Base-by-base conservation (phyloP, 2,888 invertebrate species). In the Apamea epomidion region DNA sequence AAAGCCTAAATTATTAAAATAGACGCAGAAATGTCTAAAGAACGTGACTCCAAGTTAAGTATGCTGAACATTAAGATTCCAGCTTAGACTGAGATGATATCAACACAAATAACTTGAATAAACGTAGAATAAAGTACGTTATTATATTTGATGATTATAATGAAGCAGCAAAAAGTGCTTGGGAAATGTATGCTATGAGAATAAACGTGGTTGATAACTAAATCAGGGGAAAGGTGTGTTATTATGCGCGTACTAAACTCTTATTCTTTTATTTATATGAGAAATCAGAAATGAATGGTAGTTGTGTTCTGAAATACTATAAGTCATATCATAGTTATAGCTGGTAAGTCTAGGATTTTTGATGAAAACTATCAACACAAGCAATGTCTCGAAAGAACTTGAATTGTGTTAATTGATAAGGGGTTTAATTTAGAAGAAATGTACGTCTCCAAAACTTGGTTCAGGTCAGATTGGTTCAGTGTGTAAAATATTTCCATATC, bases 11-110 rank as follows among this genome's bases (percentile, higher is more conserved):
- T 83, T 75, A 84, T 86, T 81, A 84, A 86, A 83, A 87, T 87
- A 76, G 85, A 82, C 73, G 69, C 78, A 86, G 81, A 81, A 78
- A 87, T 71, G 76, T 78, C 76, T 81, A 25, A 83, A 84, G 83
- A 87, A 90, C 90, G 89, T 91, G 89, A 90, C 89, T 88, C 48
- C 73, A 68, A 87, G 83, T 87, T 80, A 89, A 89, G 88, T 85
- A 87, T 87, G 72, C 81, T 81, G 74, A 85, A 81, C 85, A 90
- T 91, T 88, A 91, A 90, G 85, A 90, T 89, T 89, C 87, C 86
- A 83, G 87, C 83, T 83, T 84, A 88, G 84, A 81, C 81, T 64
- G 58, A 89, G 91, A 91, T 91, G 72, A 87, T 89, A 91, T 90
- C 91, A 84, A 80, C 81, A 85, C 62, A 85, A 86, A 83, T 83